Conservation (phyloP, 1,140 invertebrate genomes). For the Helicoverpa armigera region DNA sequence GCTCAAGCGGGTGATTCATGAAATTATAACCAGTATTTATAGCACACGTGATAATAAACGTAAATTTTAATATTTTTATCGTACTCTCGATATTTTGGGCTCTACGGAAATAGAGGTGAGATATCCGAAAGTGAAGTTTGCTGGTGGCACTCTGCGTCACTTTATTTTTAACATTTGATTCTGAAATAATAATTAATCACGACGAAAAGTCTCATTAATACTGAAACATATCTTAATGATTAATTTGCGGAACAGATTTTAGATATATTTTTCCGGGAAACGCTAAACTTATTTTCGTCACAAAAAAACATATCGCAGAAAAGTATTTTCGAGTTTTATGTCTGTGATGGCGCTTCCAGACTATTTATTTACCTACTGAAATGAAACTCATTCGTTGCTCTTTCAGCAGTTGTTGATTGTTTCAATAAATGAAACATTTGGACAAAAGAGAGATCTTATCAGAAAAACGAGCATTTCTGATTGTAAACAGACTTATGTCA, state of each 20-base stretch:
- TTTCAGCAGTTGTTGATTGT: too few species aligned
- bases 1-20: slow-evolving; percentile 7
- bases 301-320: too few species aligned
- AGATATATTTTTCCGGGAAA: neutral
- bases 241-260: neutral
- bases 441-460: too few species aligned
- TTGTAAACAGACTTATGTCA: too few species aligned
- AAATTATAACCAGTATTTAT: neutral
- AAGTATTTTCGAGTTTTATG: too few species aligned
- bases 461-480: too few species aligned
- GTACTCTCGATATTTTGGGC: slow-evolving; percentile 18
- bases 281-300: too few species aligned
- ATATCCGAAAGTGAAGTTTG: slow-evolving; percentile 12
- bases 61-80: slow-evolving; percentile 40
- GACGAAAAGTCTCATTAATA: slow-evolving; percentile 16
- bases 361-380: too few species aligned
- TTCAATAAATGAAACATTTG: too few species aligned
- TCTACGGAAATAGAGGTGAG: slow-evolving; percentile 2
- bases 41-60: slow-evolving; percentile 14
- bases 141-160: slow-evolving; percentile 1
- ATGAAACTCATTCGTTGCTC: too few species aligned
- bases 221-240: slow-evolving; percentile 1
- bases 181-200: slow-evolving; percentile 25
- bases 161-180: slow-evolving; percentile 10
- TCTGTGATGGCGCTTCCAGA: too few species aligned